phyloP scores from a whole-genome alignment of 2,113 vertebrate genomes.

The Centrocercus urophasianus region DNA sequence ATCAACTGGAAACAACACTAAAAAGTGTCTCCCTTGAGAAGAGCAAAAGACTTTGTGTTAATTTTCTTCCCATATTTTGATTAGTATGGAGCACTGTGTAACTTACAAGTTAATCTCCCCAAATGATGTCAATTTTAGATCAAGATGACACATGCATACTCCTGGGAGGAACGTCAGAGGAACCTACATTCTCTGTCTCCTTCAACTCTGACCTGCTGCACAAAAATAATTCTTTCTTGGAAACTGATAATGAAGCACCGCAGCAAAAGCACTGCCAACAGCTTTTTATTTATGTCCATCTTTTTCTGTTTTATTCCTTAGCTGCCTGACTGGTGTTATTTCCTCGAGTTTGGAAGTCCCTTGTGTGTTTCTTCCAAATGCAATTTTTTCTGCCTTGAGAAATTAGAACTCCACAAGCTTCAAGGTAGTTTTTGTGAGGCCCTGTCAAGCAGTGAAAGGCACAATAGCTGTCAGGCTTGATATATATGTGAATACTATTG shows the following conservation, averaged over 20 bases:
- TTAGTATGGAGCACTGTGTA: constrained; percentile 35
- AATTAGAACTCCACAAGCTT: constrained; percentile 13
- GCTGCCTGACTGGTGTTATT: background rate
- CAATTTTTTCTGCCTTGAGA: constrained; percentile 4
- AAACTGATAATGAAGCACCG: background rate
- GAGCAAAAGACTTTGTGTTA: constrained; percentile 33
- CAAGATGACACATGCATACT: background rate
- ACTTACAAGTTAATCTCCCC: constrained; percentile 32
- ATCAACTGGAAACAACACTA: constrained; percentile 49
- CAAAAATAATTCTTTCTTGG: constrained; percentile 11
- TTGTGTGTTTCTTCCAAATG: background rate
- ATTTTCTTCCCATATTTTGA: constrained; percentile 64
- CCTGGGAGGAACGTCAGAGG: background rate
- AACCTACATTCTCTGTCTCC: background rate
- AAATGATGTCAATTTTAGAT: constrained; percentile 62
- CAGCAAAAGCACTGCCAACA: background rate
- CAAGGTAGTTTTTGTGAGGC: background rate
- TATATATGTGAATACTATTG: background rate
- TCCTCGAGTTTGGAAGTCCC: background rate
- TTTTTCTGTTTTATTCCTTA: constrained; percentile 29
- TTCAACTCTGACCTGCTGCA: background rate
- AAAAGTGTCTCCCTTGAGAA: constrained; percentile 49
- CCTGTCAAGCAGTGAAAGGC: background rate
- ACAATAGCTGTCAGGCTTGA: background rate
- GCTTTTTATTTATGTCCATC: constrained; percentile 4